Evolutionary conservation across 2,113 vertebrate species (phyloP), one percentile per base, ranked within the genome.

Genomic region (Malurus cyaneus): DNA sequence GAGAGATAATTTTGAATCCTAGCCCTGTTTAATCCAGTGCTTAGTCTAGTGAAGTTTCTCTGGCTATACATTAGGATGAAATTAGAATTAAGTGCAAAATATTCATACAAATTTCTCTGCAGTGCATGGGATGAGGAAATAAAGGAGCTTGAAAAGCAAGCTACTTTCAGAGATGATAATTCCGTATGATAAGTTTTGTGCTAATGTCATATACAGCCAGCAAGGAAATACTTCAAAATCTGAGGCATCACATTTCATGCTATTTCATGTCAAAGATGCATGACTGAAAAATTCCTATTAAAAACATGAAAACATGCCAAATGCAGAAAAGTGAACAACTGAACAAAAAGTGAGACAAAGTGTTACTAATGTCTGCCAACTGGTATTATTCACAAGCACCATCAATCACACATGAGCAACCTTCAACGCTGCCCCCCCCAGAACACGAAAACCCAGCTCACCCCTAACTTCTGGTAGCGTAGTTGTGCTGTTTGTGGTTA

Each of bases 281-380:
- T 7, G 95, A 90, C 76, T 96, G 97, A 97, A 97, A 91, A 96
- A 97, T 95, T 97, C 94, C 95, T 96, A 91, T 97, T 97, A 97
- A 97, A 97, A 97, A 97, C 96, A 97, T 80, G 96, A 97, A 98
- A 98, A 97, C 96, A 96, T 72, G 96, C 97, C 97, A 98, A 97
- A 98, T 83, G 93, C 88, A 78, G 97, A 95, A 97, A 98, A 97
- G 86, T 94, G 97, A 98, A 97, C 97, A 98, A 97, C 96, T 94
- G 93, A 93, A 97, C 90, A 96, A 95, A 97, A 97, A 97, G 96
- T 96, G 97, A 97, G 97, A 95, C 96, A 98, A 97, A 98, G 96
- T 97, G 97, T 98, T 96, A 97, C 97, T 98, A 97, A 97, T 97
- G 95, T 97, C 97, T 98, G 97, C 97, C 97, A 98, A 98, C 95